A percentile compares a stretch with the other conserved stretches of the same genome.
Evolutionary conservation across 2,797 vertebrate species (phyloP).

Genomic region (Siniperca obscura): DNA sequence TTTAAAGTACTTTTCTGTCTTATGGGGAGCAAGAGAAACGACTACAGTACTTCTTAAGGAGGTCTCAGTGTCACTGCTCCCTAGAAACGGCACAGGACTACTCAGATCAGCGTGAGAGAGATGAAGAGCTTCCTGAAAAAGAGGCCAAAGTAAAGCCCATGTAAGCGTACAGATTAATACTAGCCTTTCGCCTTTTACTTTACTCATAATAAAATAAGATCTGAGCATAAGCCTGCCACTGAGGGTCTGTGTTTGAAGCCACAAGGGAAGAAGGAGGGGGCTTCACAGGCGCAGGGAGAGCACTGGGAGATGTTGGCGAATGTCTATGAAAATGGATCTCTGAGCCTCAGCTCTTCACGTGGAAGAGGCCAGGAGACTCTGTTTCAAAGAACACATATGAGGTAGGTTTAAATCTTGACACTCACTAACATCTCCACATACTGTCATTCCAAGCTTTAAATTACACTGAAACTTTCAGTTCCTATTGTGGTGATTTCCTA

Average conservation of each 20-base stretch:
- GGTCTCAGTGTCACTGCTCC: conserved; percentile 44
- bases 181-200: conserved; percentile 55
- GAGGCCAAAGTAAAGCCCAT: conserved; percentile 47
- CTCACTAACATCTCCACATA: neutral
- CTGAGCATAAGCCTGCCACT: conserved; percentile 45
- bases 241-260: conserved; percentile 50
- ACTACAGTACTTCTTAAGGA: conserved; percentile 29
- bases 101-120: conserved; percentile 39
- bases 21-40: conserved; percentile 11
- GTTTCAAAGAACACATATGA: conserved; percentile 15
- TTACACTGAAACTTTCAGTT: neutral
- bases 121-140: conserved; percentile 52
- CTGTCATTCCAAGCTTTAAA: neutral
- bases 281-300: conserved; percentile 35
- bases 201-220: conserved; percentile 62
- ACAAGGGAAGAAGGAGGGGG: conserved; percentile 9
- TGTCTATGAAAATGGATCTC: conserved; percentile 26
- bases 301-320: conserved; percentile 21
- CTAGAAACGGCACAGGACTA: conserved; percentile 31
- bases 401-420: neutral
- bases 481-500: neutral
- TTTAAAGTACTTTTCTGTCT: conserved; percentile 19
- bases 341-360: conserved; percentile 31
- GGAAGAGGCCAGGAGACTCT: conserved; percentile 21
- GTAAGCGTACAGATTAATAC: conserved; percentile 52